A percentile compares a stretch with the other conserved stretches of the same genome.
Conservation (phyloP, 2,888 invertebrate genomes). For the Prosopocoilus inquinatus region DNA sequence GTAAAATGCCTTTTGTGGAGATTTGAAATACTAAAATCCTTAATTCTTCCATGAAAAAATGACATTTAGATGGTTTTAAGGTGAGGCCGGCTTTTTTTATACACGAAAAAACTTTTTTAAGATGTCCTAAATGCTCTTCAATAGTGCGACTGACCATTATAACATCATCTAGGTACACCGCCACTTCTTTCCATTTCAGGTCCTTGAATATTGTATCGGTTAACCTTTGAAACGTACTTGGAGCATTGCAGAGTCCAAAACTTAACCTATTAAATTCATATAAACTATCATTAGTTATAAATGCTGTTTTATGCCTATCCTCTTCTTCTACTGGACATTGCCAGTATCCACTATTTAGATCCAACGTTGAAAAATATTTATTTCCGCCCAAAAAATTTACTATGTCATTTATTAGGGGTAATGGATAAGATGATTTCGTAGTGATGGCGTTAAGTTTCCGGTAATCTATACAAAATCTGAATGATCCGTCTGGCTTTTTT, state of each 20-base stretch:
- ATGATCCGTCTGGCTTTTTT: too few species aligned
- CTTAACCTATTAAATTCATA: conserved; percentile 15
- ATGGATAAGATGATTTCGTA: too few species aligned
- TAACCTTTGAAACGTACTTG: conserved; percentile 30
- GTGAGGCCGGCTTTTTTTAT: conserved; percentile 22
- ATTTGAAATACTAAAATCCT: conserved; percentile 24
- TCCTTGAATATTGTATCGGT: conserved; percentile 27
- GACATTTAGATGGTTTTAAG: conserved; percentile 29
- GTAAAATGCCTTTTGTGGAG: conserved; percentile 23
- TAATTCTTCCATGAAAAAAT: conserved; percentile 3
- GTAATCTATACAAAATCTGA: too few species aligned
- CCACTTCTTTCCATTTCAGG: conserved; percentile 20
- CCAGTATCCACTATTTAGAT: not conserved
- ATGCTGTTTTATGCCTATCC: not conserved
- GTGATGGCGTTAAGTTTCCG: too few species aligned
- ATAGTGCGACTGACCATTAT: conserved; percentile 26
- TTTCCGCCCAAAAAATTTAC: too few species aligned
- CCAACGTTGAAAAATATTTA: not conserved
- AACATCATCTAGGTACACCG: conserved; percentile 33
- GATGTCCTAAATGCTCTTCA: conserved; percentile 28
- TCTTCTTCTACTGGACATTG: not conserved
- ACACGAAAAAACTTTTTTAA: conserved; percentile 22
- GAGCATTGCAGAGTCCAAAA: conserved; percentile 30
- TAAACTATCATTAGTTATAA: not conserved
- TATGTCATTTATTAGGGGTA: too few species aligned